Evolutionary conservation across 2,113 vertebrate species (phyloP).

Genomic region (Chaetops frenatus): DNA sequence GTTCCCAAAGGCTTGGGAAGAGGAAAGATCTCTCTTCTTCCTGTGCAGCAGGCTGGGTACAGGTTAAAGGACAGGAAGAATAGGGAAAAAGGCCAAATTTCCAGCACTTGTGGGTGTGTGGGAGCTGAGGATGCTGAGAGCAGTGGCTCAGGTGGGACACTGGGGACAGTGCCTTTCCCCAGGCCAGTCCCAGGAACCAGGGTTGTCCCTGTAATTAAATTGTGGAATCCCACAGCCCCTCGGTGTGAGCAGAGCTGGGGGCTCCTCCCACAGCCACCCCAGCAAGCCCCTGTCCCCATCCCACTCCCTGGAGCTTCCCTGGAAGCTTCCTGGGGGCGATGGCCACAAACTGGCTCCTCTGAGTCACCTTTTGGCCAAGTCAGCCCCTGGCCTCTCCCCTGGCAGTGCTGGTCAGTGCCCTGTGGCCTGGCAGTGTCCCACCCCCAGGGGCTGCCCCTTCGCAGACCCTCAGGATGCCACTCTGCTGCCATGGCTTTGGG

Average conservation of each 20-base stretch:
- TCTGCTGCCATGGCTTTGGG: accelerated
- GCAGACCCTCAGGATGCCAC: background rate
- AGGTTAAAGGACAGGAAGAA: background rate
- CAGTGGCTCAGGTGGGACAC: accelerated
- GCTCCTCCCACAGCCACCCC: background rate
- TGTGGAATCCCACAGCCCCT: background rate
- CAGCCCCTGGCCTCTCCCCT: background rate
- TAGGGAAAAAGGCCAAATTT: background rate
- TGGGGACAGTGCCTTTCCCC: background rate
- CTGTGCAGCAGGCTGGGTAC: background rate
- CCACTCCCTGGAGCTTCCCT: background rate
- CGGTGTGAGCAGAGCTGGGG: background rate
- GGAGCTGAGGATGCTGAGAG: background rate
- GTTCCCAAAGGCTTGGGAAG: background rate
- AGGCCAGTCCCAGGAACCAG: background rate
- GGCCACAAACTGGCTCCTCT: background rate
- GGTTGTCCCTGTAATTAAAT: background rate
- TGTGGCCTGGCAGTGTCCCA: accelerated
- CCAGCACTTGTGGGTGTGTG: background rate
- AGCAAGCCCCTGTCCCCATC: background rate
- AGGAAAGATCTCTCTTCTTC: background rate
- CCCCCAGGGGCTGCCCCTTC: background rate
- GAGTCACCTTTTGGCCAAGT: background rate
- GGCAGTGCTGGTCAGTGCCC: background rate
- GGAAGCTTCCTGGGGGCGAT: accelerated